A percentile compares a stretch with the other conserved stretches of the same genome.
Conservation (phyloP, 2,888 invertebrate genomes). For the Endotricha flammealis region DNA sequence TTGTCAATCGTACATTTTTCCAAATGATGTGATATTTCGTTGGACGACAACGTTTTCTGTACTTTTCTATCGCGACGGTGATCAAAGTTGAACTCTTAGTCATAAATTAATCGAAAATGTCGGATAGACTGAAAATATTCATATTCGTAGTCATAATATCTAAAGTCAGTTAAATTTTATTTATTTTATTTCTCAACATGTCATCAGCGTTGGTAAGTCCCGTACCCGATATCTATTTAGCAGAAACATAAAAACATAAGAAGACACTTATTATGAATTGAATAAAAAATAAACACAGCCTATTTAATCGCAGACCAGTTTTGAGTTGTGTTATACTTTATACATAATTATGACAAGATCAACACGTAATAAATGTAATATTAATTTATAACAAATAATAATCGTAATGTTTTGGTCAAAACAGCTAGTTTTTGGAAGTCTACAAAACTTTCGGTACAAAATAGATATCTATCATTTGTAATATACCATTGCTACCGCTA, state of each 20-base stretch:
- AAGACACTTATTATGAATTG: constrained; percentile 43
- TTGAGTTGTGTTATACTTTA: constrained; percentile 4
- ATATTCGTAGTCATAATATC: constrained; percentile 18
- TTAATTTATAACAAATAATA: neutral
- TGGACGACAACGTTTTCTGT: too few relatives aligned
- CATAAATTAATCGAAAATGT: neutral
- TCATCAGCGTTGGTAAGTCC: too few relatives aligned
- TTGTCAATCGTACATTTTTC: too few relatives aligned
- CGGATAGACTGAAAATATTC: constrained; percentile 17
- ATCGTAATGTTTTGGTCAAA: neutral
- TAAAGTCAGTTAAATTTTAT: constrained; percentile 29
- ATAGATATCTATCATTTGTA: neutral
- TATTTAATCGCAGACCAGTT: constrained; percentile 73
- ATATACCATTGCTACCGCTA: neutral
- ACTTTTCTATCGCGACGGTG: too few relatives aligned
- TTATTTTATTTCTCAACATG: too few relatives aligned
- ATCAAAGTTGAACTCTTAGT: neutral
- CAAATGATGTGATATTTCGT: too few relatives aligned
- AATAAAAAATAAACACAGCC: constrained; percentile 68
- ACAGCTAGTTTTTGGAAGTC: neutral
- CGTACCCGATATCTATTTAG: constrained; percentile 27
- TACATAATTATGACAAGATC: neutral
- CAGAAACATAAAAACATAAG: constrained; percentile 37
- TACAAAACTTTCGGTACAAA: neutral
- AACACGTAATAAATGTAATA: neutral